Evolutionary conservation across 2,113 vertebrate genomes (phyloP), one percentile per base, ranked within the genome.

Genomic region (Caretta caretta): DNA sequence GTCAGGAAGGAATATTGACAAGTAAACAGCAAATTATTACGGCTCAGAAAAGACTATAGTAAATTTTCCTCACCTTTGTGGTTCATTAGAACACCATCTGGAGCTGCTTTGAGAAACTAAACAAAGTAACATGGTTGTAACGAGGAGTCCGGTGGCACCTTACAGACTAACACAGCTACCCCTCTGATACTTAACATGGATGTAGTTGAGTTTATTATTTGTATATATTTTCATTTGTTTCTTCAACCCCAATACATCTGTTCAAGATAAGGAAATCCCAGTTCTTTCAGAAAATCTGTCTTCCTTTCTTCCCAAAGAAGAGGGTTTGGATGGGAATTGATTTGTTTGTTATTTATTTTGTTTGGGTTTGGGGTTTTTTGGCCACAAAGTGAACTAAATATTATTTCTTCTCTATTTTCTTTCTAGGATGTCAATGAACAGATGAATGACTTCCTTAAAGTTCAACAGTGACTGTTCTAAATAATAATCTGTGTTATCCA

Each of bases 21-120:
- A 56, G 50, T 89, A 87, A 97, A 91, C 48, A 86, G 42, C 50
- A 92, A 6, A n/a, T 14, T 94, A 91, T 97, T 97, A 59, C 53
- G 90, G 83, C 35, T 94, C 62, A 84, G 82, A 84, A 91, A 95
- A 92, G 46, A 42, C 84, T 57, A 14, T 48, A 79, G 53, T 49
- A 65, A 72, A 90, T 87, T 94, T 88, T 94, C 53, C 65, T 90
- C 72, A 75, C 57, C 38, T 92, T 13, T 87, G 57, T 92, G 22
- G n/a, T 59, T 92, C 72, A 76, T 83, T 96, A 78, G 31, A n/a
- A 69, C 59, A 94, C 53, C 83, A 96, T 79, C 92, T 65, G 38
- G 42, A 96, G 72, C 4, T 83, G 56, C 86, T 95, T 96, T 95
- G 65, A 95, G 83, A 75, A 72, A 78, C 49, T 24, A 84, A 53